Percentiles rank a stretch among this genome's conserved stretches.
phyloP scores from a whole-genome alignment of 2,888 invertebrate genomes.

The Lithophane socia region DNA sequence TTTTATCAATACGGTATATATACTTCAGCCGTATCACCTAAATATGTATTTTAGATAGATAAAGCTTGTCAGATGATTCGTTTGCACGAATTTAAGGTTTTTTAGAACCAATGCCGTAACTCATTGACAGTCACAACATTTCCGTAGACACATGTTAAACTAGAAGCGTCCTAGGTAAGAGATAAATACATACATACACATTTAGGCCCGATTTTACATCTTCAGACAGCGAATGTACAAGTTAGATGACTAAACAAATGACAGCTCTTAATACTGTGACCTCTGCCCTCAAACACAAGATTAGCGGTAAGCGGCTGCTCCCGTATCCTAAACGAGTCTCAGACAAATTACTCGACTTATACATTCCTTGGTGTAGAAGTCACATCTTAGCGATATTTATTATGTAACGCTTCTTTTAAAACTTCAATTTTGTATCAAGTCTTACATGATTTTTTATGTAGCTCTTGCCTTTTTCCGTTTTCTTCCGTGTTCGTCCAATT shows the following conservation, averaged over 20 bases:
- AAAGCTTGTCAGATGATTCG: constrained; percentile 33
- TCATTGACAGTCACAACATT: not conserved
- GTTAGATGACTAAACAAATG: constrained; percentile 44
- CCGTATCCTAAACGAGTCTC: constrained; percentile 33
- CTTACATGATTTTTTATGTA: not conserved
- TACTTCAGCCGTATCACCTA: constrained; percentile 31
- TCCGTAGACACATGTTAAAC: not conserved
- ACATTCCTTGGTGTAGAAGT: constrained; percentile 4
- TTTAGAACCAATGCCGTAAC: not conserved
- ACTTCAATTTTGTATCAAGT: not conserved
- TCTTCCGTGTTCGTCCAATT: not conserved
- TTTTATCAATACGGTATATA: constrained; percentile 22
- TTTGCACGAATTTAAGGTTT: not conserved
- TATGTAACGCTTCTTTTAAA: not conserved
- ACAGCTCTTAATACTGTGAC: constrained; percentile 53
- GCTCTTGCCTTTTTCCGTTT: not conserved
- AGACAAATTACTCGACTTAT: constrained; percentile 38
- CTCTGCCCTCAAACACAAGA: constrained; percentile 51
- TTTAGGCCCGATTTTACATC: not conserved
- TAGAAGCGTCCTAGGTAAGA: not conserved
- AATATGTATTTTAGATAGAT: constrained; percentile 14
- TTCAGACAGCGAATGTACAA: constrained; percentile 35
- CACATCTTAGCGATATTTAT: constrained; percentile 6
- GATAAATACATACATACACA: not conserved
- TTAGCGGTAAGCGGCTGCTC: constrained; percentile 46